Percentiles rank a stretch among this genome's conserved stretches.
phyloP scores from a whole-genome alignment of 2,888 invertebrate genomes.

The Ferrisia virgata region DNA sequence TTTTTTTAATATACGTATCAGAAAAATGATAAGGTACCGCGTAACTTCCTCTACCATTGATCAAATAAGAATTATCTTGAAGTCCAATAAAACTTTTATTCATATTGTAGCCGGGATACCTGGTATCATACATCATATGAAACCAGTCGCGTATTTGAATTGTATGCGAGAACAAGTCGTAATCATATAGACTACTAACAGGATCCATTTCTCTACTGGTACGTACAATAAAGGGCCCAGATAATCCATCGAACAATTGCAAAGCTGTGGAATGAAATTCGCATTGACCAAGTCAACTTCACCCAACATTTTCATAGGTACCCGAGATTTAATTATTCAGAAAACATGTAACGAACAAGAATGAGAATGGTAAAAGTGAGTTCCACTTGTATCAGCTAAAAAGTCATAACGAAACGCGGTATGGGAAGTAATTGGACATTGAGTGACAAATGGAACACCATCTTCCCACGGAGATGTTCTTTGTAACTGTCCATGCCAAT shows the following conservation, averaged over 20 bases:
- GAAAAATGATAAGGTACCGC: too few relatives aligned
- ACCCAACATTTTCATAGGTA: background rate
- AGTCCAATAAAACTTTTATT: slow-evolving; percentile 53
- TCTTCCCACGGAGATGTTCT: slow-evolving; percentile 78
- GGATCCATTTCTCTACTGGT: slow-evolving; percentile 48
- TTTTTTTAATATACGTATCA: too few relatives aligned
- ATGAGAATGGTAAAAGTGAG: slow-evolving; percentile 83
- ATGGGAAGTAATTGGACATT: slow-evolving; percentile 77
- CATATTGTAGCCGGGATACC: slow-evolving; percentile 55
- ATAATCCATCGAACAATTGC: background rate
- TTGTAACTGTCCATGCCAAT: slow-evolving; percentile 90
- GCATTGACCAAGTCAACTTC: background rate
- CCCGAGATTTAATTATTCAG: background rate
- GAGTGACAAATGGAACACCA: slow-evolving; percentile 80
- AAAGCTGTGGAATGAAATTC: background rate
- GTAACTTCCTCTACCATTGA: slow-evolving; percentile 53
- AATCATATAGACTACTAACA: slow-evolving; percentile 53
- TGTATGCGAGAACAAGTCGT: slow-evolving; percentile 58
- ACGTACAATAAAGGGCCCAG: background rate
- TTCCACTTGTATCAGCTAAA: slow-evolving; percentile 69
- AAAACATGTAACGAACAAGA: slow-evolving; percentile 56
- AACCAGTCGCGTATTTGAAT: slow-evolving; percentile 60
- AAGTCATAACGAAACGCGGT: slow-evolving; percentile 65
- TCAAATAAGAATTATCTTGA: slow-evolving; percentile 52
- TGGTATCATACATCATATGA: slow-evolving; percentile 52